phyloP scores from a whole-genome alignment of 1,140 invertebrate species.

The Metaphire vulgaris region DNA sequence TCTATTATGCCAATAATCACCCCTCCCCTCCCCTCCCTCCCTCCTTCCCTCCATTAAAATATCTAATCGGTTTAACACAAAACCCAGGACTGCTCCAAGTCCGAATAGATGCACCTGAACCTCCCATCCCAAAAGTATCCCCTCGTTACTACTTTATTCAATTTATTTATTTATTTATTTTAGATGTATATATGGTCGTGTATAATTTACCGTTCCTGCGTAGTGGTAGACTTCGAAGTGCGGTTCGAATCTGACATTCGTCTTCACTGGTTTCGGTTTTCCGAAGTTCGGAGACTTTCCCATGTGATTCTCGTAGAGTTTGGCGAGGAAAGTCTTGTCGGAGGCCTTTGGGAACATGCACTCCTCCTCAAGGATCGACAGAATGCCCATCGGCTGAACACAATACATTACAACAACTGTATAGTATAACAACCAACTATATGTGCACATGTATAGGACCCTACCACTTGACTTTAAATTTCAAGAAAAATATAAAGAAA shows the following conservation, averaged over 20 bases:
- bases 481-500: constrained; percentile 22
- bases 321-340: constrained; percentile 93
- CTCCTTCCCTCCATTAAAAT: no score
- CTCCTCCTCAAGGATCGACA: constrained; percentile 99
- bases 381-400: constrained; percentile 92
- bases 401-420: background rate
- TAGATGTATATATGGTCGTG: no score
- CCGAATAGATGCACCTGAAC: no score
- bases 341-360: constrained; percentile 99
- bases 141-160: no score
- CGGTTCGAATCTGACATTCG: constrained; percentile 84
- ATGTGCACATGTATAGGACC: background rate
- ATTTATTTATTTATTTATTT: no score
- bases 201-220: constrained; percentile 92
- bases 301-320: constrained; percentile 95
- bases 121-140: no score
- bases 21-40: no score
- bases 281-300: constrained; percentile 95
- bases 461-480: no score
- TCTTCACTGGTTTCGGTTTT: constrained; percentile 93
- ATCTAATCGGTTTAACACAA: no score
- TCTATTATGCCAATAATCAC: no score
- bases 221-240: constrained; percentile 99
- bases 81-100: no score
- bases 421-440: background rate